Evolutionary conservation across 2,888 invertebrate species (phyloP), one percentile per base, ranked within the genome.

Genomic region (Clostera curtula): DNA sequence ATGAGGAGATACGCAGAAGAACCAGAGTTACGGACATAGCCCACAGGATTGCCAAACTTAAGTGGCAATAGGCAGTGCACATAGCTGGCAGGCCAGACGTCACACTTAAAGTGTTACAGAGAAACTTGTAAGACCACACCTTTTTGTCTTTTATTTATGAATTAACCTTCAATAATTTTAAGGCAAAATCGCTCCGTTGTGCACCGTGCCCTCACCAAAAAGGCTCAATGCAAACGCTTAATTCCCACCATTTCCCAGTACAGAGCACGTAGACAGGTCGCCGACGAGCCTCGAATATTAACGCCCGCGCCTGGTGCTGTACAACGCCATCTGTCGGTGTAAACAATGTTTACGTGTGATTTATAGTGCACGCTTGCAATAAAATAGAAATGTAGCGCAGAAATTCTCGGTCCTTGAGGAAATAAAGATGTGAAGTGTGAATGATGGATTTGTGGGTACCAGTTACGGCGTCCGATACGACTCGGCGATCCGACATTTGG

Each of bases 311-410:
- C 36, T n/a, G n/a, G n/a, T n/a, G n/a, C n/a, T 17, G 13, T 26
- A 27, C 32, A 38, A 19, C 26, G 34, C 41, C 43, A 41, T 41
- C 46, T 43, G 35, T 36, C 39, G 29, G 26, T 22, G 40, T 37
- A 54, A 49, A 58, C 53, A 49, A 49, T 43, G 44, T 40, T 34
- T 36, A 29, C 22, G 18, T 26, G 42, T 56, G 52, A 58, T 58
- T 53, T 52, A 52, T 40, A 35, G 22, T 25, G 29, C 12, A 33
- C 32, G 25, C 4, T 31, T 40, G 29, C 36, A 22, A 8, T 13
- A 5, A 21, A 12, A 8, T 9, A n/a, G 14, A 13, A 22, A 13
- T 14, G 12, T 13, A 14, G 8, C 8, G 5, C 13, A 5, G 9
- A 20, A 12, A 20, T 20, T 20, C 12, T 12, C 9, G 3, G 3